Evolutionary conservation across 2,888 invertebrate genomes (phyloP), one percentile per base, ranked within the genome.

Genomic region (Meteorus colon): DNA sequence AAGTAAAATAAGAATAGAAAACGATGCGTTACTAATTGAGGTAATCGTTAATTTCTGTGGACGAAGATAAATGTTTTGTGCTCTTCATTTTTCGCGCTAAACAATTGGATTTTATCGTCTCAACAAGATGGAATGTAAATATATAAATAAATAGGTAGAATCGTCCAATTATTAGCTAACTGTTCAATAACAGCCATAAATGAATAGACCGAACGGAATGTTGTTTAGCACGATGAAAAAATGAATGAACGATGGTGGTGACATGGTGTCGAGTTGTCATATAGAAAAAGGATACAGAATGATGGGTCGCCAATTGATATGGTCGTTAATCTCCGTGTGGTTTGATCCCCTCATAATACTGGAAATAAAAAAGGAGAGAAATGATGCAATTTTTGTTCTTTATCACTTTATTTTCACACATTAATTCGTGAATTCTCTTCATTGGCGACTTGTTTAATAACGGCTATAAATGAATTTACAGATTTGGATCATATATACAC

Each of bases 21-120:
- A 67, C 55, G 63, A 76, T 31, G 76, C 69, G 73, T 68, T 55
- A 76, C 76, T 76, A 76, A 76, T 76, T 66, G 65, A 62, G 73
- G 68, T 73, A 24, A 37, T 73, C 34, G 63, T 63, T 76, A 37
- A 73, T 76, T 67, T 19, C 37, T 60, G 59, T 65, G 34, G 62
- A 60, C 31, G 41, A 5, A 60, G 14, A 27, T n/a, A 60, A 59
- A 31, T 55, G 8, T 48, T 41, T 74, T 48, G 19, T 14, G 45
- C 45, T 19, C 16, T 12, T 27, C 19, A 48, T 73, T 37, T 41
- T 10, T 41, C 41, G 3, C 16, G 55, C 31, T 31, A 31, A 79
- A 75, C 48, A 51, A 41, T 41, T 41, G 8, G 2, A 41, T 41
- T 12, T 41, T 10, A 41, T 41, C 41, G 41, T 41, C 2, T 41